Percentiles rank a stretch among this genome's conserved stretches.
These are phyloP conservation scores for Eremophila alpestris DNA, from an alignment of 2,797 vertebrate species.

Conservation along the genomic window DNA sequence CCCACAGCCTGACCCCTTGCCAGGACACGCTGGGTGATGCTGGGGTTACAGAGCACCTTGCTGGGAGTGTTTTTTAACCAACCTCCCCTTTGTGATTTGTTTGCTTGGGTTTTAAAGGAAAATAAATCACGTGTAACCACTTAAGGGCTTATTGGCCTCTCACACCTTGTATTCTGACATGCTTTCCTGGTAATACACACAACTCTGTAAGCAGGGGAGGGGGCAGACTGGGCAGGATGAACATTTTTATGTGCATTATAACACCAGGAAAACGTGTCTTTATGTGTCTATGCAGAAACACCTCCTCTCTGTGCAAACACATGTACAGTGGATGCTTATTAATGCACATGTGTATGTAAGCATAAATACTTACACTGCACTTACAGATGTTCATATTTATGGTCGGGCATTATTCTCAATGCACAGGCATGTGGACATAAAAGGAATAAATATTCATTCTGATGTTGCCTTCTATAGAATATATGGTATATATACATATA, in stretches of 20 bases:
- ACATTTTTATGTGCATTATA: neutral
- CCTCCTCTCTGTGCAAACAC: neutral
- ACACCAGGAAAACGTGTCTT: fast-evolving
- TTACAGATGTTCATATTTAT: neutral
- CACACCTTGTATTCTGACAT: neutral
- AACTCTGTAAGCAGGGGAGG: neutral
- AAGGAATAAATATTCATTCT: neutral
- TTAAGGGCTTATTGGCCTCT: neutral
- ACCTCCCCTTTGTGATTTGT: neutral
- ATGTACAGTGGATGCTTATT: neutral
- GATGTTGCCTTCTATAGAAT: neutral
- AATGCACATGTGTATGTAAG: neutral
- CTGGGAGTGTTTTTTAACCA: neutral
- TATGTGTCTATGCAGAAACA: neutral
- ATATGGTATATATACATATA: too few species aligned
- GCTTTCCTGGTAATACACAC: neutral
- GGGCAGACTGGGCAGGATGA: neutral
- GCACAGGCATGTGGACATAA: neutral
- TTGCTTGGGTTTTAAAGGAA: neutral
- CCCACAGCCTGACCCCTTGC: constrained; percentile 73
- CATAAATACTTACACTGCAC: too few species aligned
- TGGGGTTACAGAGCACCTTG: neutral
- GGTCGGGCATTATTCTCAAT: neutral
- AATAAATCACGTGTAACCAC: neutral
- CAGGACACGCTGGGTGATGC: constrained; percentile 66